Evolutionary conservation across 2,888 invertebrate genomes (phyloP).

Genomic region (Suillia variegata): DNA sequence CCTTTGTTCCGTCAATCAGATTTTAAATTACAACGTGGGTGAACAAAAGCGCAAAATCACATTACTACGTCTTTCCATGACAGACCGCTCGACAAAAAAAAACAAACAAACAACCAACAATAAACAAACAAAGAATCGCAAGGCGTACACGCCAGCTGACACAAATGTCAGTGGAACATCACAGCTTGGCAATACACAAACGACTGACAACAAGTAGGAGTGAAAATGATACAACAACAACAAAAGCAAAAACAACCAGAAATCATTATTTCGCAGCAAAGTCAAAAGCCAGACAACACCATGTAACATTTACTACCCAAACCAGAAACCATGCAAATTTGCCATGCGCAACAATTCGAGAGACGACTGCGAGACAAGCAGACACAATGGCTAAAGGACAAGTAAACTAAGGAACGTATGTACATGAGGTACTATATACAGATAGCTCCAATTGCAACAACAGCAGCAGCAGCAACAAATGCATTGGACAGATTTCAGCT

Average conservation of each 20-base stretch:
- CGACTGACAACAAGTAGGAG: background rate
- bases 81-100: too few species aligned
- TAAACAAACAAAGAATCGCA: background rate
- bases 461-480: background rate
- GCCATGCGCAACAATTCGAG: background rate
- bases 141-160: background rate
- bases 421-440: too few species aligned
- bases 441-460: background rate
- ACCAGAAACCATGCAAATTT: constrained; percentile 1
- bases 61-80: background rate
- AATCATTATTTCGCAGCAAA: background rate
- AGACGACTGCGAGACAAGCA: background rate
- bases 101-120: too few species aligned
- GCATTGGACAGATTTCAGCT: background rate
- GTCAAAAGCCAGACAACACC: background rate
- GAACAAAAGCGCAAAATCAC: background rate
- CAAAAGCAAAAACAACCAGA: background rate
- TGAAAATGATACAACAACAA: background rate
- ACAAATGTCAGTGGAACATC: background rate
- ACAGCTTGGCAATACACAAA: background rate
- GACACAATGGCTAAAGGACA: background rate
- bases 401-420: too few species aligned
- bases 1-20: background rate
- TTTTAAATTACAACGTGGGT: background rate
- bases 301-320: background rate